A percentile compares a stretch with the other conserved stretches of the same genome.
These are phyloP conservation scores for Drosophila peninsularis DNA, from an alignment of 2,888 invertebrate species.

Conservation along the genomic window DNA sequence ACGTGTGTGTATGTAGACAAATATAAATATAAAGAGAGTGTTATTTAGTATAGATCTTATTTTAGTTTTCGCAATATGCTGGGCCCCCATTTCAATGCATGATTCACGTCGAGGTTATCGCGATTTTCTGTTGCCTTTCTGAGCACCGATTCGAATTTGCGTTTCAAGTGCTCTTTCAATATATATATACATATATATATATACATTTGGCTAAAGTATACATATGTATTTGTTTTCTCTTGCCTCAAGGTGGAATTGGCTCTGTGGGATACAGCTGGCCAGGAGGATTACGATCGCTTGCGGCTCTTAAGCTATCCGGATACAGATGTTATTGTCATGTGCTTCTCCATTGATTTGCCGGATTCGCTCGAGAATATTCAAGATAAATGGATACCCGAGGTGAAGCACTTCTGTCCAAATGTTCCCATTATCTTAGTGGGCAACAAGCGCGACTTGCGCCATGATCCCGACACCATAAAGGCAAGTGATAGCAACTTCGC, in stretches of 20 bases:
- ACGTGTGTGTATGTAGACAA: background rate
- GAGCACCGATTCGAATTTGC: slow-evolving; percentile 5
- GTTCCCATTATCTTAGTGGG: slow-evolving; percentile 99
- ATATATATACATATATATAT: background rate
- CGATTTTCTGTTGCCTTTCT: slow-evolving; percentile 20
- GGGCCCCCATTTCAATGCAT: slow-evolving; percentile 27
- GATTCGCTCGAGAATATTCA: slow-evolving; percentile 99
- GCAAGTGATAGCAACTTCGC: slow-evolving; percentile 40
- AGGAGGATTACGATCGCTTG: slow-evolving; percentile 98
- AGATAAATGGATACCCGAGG: slow-evolving; percentile 99
- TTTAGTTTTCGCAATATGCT: slow-evolving; percentile 40
- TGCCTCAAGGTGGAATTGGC: slow-evolving; percentile 91
- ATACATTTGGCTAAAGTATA: slow-evolving; percentile 6
- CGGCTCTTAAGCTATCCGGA: slow-evolving; percentile 98
- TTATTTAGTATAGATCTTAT: slow-evolving; percentile 57
- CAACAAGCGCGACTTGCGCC: slow-evolving; percentile 98
- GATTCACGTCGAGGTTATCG: slow-evolving; percentile 33
- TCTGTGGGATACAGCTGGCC: slow-evolving; percentile 98
- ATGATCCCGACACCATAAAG: slow-evolving; percentile 95
- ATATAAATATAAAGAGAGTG: slow-evolving; percentile 2
- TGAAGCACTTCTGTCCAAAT: slow-evolving; percentile 98
- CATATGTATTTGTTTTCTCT: background rate
- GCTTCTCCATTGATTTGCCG: slow-evolving; percentile 99
- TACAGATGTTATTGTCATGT: slow-evolving; percentile 99
- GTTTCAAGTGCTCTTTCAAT: slow-evolving; percentile 20